Evolutionary conservation across 2,888 invertebrate species (phyloP), one percentile per base, ranked within the genome.

Genomic region (Tuberolachnus salignus): DNA sequence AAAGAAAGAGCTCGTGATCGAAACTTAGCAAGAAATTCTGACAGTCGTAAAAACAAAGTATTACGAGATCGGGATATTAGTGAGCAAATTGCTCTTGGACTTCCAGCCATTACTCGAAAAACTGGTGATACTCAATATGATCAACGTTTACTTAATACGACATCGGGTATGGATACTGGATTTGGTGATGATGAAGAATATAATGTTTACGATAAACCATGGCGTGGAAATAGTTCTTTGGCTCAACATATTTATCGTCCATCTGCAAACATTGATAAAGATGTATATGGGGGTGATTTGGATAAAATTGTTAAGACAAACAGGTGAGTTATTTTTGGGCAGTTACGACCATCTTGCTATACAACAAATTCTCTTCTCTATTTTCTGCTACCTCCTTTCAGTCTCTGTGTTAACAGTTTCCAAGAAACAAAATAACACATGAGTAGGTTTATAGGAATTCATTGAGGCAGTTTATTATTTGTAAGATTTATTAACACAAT

Each of bases 171-270:
- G 91, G 97, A 95, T 84, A 92, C 93, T 82, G 97, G 97, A 0
- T 98, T 95, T 86, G 97, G 92, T 0, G 98, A 98, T 84, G 99
- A 99, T 83, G 99, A 99, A 84, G 93, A 92, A 0, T 99, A 99
- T 87, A 97, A 93, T 85, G 97, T 98, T 0, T 99, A 99, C 84
- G 98, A 98, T 86, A 96, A 97, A 85, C 96, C 99, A 0, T 99
- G 98, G 99, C 91, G 98, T 78, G 94, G 95, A 83, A 91, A 92
- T 46, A 93, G 92, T 83, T 90, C 91, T 0, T 89, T 98, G 81
- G 94, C 93, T 0, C 91, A 93, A 53, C 94, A 95, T 85, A 91
- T 99, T 80, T 97, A 97, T 87, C 87, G 97, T 57, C 97, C 97
- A 0, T 90, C 92, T 70, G 91, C 94, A 83, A 93, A 95, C 85